These are phyloP conservation scores for Enteromius afrohamiltoni DNA, from an alignment of 2,797 vertebrate species.

Conservation along the genomic window DNA sequence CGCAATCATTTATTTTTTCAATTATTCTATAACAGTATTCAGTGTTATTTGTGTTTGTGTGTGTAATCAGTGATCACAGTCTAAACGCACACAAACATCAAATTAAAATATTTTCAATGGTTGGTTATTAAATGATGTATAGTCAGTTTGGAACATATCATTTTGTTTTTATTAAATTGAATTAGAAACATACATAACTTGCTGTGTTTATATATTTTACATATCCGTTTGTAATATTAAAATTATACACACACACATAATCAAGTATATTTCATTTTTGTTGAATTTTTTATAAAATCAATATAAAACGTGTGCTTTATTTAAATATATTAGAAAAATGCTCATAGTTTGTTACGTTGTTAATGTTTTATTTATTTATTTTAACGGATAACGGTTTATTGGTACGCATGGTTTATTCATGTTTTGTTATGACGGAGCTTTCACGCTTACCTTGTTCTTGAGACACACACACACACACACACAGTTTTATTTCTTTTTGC, in stretches of 20 bases:
- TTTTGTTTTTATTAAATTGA: too few relatives aligned
- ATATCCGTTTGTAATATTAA: too few relatives aligned
- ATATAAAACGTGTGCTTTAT: too few relatives aligned
- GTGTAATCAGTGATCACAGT: too few relatives aligned
- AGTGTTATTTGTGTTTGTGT: background rate
- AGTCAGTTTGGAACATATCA: too few relatives aligned
- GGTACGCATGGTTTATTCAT: background rate
- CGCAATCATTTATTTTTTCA: background rate
- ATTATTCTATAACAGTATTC: background rate
- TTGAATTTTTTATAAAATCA: too few relatives aligned
- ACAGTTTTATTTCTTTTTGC: background rate
- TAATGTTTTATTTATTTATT: background rate
- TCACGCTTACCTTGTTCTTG: background rate
- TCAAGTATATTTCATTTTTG: too few relatives aligned
- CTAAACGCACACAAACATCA: too few relatives aligned
- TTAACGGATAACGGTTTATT: background rate
- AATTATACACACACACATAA: background rate
- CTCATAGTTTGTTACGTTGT: background rate
- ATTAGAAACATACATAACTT: too few relatives aligned
- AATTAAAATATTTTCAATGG: too few relatives aligned
- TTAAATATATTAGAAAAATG: background rate
- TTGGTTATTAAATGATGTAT: too few relatives aligned
- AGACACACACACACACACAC: background rate
- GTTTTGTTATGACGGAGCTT: background rate
- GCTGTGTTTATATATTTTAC: too few relatives aligned